A percentile compares a stretch with the other conserved stretches of the same genome.
Evolutionary conservation across 2,888 invertebrate species (phyloP).

Genomic region (Cartodere bifasciata): DNA sequence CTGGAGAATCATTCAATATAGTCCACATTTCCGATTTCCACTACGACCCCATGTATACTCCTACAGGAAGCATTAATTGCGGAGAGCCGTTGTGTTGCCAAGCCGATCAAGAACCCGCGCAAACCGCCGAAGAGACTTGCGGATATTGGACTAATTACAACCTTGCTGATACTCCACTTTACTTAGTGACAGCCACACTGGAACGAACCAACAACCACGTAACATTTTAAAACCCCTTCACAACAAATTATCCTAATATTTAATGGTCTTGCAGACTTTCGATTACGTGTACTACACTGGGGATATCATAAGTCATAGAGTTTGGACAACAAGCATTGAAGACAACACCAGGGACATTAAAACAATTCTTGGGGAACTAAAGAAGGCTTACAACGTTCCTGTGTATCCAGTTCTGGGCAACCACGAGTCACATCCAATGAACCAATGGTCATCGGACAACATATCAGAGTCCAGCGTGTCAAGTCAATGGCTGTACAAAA

Average conservation of each 20-base stretch:
- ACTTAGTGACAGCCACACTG: constrained; percentile 50
- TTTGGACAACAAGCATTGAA: constrained; percentile 63
- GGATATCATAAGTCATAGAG: constrained; percentile 68
- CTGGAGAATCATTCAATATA: constrained; percentile 35
- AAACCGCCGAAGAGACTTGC: constrained; percentile 36
- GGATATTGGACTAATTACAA: constrained; percentile 75
- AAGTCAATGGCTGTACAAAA: constrained; percentile 62
- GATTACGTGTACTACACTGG: constrained; percentile 67
- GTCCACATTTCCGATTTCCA: constrained; percentile 69
- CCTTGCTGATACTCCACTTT: constrained; percentile 60
- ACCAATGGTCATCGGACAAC: no score
- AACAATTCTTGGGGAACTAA: constrained; percentile 34
- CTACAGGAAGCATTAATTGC: constrained; percentile 50
- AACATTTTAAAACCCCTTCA: constrained; percentile 3
- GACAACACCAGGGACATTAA: constrained; percentile 45
- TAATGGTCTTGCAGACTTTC: constrained; percentile 2
- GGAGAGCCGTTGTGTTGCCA: constrained; percentile 71
- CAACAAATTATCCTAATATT: neutral
- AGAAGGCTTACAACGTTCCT: constrained; percentile 34
- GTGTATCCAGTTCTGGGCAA: constrained; percentile 48
- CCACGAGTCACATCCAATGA: constrained; percentile 56
- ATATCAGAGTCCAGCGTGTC: constrained; percentile 28
- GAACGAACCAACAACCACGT: constrained; percentile 27
- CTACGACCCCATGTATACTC: constrained; percentile 60
- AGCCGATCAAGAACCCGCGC: constrained; percentile 38